These are phyloP conservation scores for Ceryle rudis DNA, from an alignment of 2,797 vertebrate species.

Conservation along the genomic window DNA sequence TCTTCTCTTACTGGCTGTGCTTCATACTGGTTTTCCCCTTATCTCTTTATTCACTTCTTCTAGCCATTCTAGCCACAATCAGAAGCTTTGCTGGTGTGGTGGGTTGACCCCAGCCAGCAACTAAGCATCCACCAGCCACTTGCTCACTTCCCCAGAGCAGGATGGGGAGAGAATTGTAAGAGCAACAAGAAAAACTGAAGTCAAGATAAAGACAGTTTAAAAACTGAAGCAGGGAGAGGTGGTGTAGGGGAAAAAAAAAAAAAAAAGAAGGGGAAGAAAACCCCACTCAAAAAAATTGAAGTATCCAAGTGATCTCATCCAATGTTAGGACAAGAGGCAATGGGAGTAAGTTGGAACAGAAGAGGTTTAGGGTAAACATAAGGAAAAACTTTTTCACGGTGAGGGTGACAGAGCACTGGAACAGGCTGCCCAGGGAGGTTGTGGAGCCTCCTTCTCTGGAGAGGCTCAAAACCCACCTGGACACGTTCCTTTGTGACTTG, in stretches of 20 bases:
- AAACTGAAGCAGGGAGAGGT: neutral
- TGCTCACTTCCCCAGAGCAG: accelerated
- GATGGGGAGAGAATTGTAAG: neutral
- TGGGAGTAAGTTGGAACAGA: no score
- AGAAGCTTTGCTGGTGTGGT: neutral
- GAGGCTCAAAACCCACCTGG: no score
- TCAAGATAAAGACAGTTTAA: neutral
- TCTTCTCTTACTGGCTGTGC: neutral
- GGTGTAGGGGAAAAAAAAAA: accelerated
- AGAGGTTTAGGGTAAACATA: no score
- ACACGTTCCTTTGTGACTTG: no score
- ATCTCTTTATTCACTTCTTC: neutral
- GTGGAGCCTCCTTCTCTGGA: no score
- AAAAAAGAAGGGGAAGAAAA: no score
- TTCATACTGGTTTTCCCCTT: neutral
- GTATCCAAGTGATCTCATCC: neutral
- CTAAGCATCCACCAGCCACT: neutral
- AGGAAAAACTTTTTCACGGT: no score
- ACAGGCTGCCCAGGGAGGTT: no score
- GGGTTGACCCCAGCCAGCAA: neutral
- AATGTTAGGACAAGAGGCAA: no score
- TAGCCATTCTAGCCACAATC: neutral
- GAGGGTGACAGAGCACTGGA: no score
- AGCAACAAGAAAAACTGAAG: neutral
- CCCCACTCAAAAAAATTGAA: no score